A percentile compares a stretch with the other conserved stretches of the same genome.
These are phyloP conservation scores for Pediacus dermestoides DNA, from an alignment of 2,888 invertebrate species.

Conservation along the genomic window DNA sequence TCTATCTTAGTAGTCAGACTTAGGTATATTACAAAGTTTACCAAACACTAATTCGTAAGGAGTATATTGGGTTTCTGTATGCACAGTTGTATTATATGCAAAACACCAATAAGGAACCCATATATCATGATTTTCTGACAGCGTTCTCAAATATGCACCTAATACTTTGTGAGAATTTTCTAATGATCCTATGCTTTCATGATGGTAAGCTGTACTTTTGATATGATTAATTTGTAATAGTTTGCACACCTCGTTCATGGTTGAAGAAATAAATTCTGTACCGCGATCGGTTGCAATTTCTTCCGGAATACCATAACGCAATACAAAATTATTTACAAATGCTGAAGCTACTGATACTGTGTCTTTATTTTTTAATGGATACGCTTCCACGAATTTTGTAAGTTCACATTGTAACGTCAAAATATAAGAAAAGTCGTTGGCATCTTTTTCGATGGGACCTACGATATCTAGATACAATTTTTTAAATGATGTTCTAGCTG, in stretches of 20 bases:
- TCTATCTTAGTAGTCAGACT: conserved; percentile 15
- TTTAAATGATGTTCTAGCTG: not conserved
- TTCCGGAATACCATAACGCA: not conserved
- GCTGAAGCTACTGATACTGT: not conserved
- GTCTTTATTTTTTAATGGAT: not conserved
- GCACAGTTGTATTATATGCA: conserved; percentile 25
- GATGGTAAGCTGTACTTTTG: conserved; percentile 17
- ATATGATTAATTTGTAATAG: conserved; percentile 17
- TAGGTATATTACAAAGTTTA: conserved; percentile 17
- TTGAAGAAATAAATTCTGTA: too few species aligned
- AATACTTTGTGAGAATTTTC: conserved; percentile 24
- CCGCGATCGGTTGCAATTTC: not conserved
- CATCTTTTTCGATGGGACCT: not conserved
- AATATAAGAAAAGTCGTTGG: not conserved
- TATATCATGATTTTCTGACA: conserved; percentile 10
- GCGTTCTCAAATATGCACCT: conserved; percentile 19
- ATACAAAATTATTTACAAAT: not conserved
- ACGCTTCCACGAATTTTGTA: not conserved
- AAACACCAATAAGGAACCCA: conserved; percentile 28
- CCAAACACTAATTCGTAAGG: conserved; percentile 26
- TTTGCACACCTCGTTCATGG: conserved; percentile 5
- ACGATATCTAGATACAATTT: not conserved
- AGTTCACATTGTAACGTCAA: not conserved
- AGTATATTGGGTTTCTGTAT: conserved; percentile 24
- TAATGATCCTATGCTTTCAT: conserved; percentile 17